Base-by-base conservation (phyloP, 2,113 vertebrate species). In the Gnathonemus longibarbis region DNA sequence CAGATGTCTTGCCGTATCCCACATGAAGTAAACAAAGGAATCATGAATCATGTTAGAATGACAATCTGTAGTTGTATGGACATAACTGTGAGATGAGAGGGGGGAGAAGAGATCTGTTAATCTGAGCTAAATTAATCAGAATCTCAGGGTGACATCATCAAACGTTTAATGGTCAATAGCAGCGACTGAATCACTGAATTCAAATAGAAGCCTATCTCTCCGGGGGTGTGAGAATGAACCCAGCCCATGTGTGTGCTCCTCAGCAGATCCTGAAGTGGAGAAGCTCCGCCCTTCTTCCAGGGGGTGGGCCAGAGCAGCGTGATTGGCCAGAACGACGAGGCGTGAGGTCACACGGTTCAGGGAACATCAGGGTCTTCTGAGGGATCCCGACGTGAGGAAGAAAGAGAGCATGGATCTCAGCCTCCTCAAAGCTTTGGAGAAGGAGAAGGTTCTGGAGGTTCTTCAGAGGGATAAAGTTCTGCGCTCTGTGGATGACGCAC, bases 391-490 rank as follows among this genome's bases (percentile, higher is more conserved):
- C 19, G 8, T 42, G 24, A 4, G 3, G 39, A n/a, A 4, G 3
- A 17, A 24, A 13, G 62, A 91, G 13, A 94, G 93, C 89, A 95
- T 97, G 93, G 96, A 95, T 88, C 93, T 99, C 70, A 94, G 93
- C 90, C 93, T 95, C 35, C 96, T 99, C 88, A 96, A 97, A 90
- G 95, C 94, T 35, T 1, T 94, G 89, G 98, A 99, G 66, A 95
- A 90, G 70, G 95, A 98, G n/a, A 90, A 91, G 87, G 92, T 99
- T 84, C 93, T 99, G 88, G 95, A 97, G 89, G 98, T 99, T 80
- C 95, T 99, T 5, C 94, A 95, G 90, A 96, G 97, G 89, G 98
- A 99, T 91, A 96, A 94, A 93, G 91, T 93, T 15, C 91, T 99
- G 88, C 96, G 96, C 3, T 95, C 91, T 87, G 89, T 90, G 0